Conservation (phyloP, 2,113 vertebrate genomes). For the Tetrao urogallus region DNA sequence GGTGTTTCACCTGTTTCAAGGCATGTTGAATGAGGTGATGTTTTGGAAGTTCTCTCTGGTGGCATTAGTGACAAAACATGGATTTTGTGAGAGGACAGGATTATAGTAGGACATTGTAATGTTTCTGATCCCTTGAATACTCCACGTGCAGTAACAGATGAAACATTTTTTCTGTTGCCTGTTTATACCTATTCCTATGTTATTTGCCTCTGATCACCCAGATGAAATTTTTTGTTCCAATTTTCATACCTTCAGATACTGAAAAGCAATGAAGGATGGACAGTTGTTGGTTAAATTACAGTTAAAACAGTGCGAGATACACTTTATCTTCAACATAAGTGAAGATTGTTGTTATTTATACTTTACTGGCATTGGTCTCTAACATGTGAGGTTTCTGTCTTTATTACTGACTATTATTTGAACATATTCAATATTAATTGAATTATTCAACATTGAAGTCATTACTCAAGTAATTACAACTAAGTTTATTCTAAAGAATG, state of each 20-base stretch:
- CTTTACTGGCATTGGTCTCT: background rate
- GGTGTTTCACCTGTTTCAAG: background rate
- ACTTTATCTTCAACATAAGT: background rate
- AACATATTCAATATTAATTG: background rate
- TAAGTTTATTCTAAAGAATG: background rate
- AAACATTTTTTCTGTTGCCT: background rate
- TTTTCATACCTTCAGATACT: background rate
- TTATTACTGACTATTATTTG: background rate
- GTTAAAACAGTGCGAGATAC: background rate
- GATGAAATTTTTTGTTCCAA: background rate
- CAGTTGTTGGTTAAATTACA: background rate
- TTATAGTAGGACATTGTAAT: rapidly evolving
- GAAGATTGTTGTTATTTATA: background rate
- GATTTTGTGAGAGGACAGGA: background rate
- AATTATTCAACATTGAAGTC: background rate
- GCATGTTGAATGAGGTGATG: background rate
- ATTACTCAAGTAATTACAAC: slow-evolving; percentile 7
- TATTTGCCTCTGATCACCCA: background rate
- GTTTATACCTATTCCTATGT: background rate
- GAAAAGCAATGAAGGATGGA: background rate
- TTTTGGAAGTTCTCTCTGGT: background rate
- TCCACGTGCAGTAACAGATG: background rate
- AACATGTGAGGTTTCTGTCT: background rate
- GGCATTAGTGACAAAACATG: background rate
- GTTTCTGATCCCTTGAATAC: rapidly evolving